Base-by-base conservation (phyloP, 2,113 vertebrate species). In the Labeo catla region DNA sequence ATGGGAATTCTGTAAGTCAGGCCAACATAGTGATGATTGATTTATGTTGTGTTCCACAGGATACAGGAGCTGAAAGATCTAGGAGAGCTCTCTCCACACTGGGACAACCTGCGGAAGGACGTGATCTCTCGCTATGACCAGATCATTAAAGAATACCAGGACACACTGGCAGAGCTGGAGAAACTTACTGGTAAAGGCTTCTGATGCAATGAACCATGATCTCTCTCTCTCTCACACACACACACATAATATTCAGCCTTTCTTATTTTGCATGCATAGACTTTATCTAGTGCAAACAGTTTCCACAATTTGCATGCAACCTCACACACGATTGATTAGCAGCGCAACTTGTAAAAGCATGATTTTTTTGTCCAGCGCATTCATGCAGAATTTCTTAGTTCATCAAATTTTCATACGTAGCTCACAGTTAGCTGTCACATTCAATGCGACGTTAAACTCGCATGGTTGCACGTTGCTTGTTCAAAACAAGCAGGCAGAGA, bases 1-100 rank as follows among this genome's bases (percentile, higher is more conserved):
- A 21, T 72, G 68, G 8, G 39, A 45, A 72, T 21, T 8, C 36
- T 49, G 21, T 4, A 49, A 49, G 45, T 76, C 72, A 76, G 23
- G 21, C 72, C 6, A 49, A 49, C 79, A 52, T 47, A 54, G 36
- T 23, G 45, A 11, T 80, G 43, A 81, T 47, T 70, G 81, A 61
- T 77, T 47, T 23, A 15, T 83, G 34, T 52, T 86, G 39, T 85
- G 19, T 77, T 66, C 39, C 16, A 28, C 89, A 99, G 98, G 95
- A 95, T 98, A 91, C 96, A 98, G 90, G 97, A 98, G 63, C 94
- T 99, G 81, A 97, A 96, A 87, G 97, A 99, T 84, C 93, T 99
- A 82, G 98, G 98, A 12, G 97, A 98, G n/a, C 97, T 99, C 28
- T 97, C 98, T 85, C 97, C 98, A 89, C 98, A 99, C 89, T 99